Evolutionary conservation across 2,113 vertebrate genomes (phyloP).

Genomic region (Mus musculus): GRCm39 chr9:5350001-5350500

Average conservation of each 20-base stretch:
- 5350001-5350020: too few relatives aligned
- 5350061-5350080: too few relatives aligned
- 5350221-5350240: neutral
- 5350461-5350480: neutral
- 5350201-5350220: neutral
- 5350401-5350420: neutral
- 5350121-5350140: neutral
- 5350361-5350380: neutral
- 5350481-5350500: neutral
- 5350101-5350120: neutral
- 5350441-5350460: neutral
- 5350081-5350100: too few relatives aligned
- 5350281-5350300: accelerated
- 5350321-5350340: neutral
- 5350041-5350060: too few relatives aligned
- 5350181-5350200: neutral
- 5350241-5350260: neutral
- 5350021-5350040: too few relatives aligned
- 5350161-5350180: neutral
- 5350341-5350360: neutral
- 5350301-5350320: accelerated
- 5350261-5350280: neutral
- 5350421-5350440: neutral
- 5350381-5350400: neutral
- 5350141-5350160: neutral